A percentile compares a stretch with the other conserved stretches of the same genome.
phyloP scores from a whole-genome alignment of 2,797 vertebrate genomes.

The Amblyraja radiata region DNA sequence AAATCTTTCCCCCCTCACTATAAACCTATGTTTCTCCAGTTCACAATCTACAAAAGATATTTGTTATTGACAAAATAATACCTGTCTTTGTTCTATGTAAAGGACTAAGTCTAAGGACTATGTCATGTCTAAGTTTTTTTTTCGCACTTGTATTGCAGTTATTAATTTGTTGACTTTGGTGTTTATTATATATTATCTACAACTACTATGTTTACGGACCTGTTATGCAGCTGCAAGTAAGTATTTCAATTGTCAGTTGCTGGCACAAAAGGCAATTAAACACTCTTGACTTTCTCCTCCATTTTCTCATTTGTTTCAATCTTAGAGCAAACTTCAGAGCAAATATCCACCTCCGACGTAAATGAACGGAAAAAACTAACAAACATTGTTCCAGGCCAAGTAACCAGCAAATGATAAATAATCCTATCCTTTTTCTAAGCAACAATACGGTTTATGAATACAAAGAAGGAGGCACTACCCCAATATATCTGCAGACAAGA shows the following conservation, averaged over 20 bases:
- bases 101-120: too few relatives aligned
- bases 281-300: too few relatives aligned
- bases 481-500: neutral
- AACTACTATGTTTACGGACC: too few relatives aligned
- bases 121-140: too few relatives aligned
- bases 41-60: neutral
- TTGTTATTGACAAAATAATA: neutral
- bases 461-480: neutral
- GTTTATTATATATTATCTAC: too few relatives aligned
- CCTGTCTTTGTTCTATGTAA: neutral
- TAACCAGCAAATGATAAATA: neutral
- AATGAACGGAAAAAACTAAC: neutral
- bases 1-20: too few relatives aligned
- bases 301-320: neutral
- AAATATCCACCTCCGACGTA: neutral
- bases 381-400: neutral
- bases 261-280: too few relatives aligned
- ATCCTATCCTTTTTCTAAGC: neutral
- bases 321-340: neutral
- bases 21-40: too few relatives aligned
- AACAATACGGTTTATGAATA: neutral
- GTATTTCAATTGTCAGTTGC: too few relatives aligned
- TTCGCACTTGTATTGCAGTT: too few relatives aligned
- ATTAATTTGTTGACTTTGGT: too few relatives aligned
- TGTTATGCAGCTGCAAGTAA: too few relatives aligned